phyloP scores from a whole-genome alignment of 2,797 vertebrate species.

The Enteromius trimaculatus region DNA sequence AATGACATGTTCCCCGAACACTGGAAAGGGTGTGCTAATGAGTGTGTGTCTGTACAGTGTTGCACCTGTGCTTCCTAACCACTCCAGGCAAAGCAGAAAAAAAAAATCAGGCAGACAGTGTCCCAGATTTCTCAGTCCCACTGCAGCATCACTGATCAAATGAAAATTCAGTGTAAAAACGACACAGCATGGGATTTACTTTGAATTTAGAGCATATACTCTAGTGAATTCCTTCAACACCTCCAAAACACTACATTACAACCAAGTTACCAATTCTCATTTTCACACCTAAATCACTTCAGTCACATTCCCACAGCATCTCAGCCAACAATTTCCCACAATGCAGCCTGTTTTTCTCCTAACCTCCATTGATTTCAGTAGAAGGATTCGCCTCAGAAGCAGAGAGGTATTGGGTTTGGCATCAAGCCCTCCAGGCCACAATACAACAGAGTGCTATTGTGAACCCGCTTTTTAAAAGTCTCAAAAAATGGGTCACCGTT shows the following conservation, averaged over 20 bases:
- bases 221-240: neutral
- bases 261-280: neutral
- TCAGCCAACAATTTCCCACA: conserved; percentile 46
- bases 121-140: neutral
- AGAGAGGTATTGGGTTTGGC: conserved; percentile 28
- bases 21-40: neutral
- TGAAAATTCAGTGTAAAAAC: neutral
- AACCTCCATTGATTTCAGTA: conserved; percentile 34
- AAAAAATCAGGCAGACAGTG: conserved; percentile 15
- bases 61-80: neutral
- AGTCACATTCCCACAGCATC: conserved; percentile 49
- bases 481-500: conserved; percentile 46
- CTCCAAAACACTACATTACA: neutral
- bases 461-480: conserved; percentile 22
- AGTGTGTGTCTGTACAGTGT: neutral
- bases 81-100: conserved; percentile 8
- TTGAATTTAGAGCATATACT: neutral
- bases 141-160: conserved; percentile 1
- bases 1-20: neutral
- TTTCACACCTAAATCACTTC: conserved; percentile 45
- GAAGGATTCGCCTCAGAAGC: conserved; percentile 26
- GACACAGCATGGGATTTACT: neutral
- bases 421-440: neutral
- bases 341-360: conserved; percentile 42
- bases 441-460: conserved; percentile 46